These are phyloP conservation scores for Gracilinanus agilis DNA, from an alignment of 2,113 vertebrate species.

Conservation along the genomic window DNA sequence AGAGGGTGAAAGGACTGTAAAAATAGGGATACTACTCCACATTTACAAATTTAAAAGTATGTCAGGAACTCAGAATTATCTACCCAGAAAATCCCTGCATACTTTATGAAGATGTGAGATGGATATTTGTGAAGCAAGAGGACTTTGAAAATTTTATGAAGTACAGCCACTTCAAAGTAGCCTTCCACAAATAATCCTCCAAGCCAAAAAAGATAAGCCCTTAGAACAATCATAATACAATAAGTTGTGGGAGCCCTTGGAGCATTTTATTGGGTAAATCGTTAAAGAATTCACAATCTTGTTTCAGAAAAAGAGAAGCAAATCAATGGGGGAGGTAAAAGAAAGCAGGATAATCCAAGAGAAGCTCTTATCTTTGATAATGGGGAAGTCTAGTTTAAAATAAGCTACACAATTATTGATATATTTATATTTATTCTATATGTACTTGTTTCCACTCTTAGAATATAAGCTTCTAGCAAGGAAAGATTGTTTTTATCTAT, in stretches of 20 bases:
- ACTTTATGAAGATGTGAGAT: not conserved
- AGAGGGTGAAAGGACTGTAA: not conserved
- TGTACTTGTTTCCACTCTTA: not conserved
- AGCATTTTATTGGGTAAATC: not conserved
- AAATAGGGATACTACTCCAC: not conserved
- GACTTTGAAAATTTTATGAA: not conserved
- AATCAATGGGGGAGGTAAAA: too few relatives aligned
- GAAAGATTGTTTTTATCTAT: not conserved
- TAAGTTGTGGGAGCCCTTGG: not conserved
- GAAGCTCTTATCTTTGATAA: not conserved
- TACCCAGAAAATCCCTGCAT: not conserved
- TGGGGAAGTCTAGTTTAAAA: not conserved
- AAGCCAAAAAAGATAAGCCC: not conserved
- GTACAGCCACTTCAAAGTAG: not conserved
- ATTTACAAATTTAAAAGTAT: not conserved
- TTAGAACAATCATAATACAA: not conserved
- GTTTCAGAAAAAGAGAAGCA: not conserved
- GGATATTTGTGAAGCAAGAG: not conserved
- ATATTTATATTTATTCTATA: not conserved
- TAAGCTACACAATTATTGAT: not conserved
- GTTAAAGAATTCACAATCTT: not conserved
- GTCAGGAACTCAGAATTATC: not conserved
- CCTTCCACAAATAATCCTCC: not conserved
- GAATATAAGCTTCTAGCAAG: not conserved
- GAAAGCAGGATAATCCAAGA: not conserved